Percentiles rank a stretch among this genome's conserved stretches.
These are phyloP conservation scores for Eristalis tenax DNA, from an alignment of 2,888 invertebrate genomes.

Conservation along the genomic window DNA sequence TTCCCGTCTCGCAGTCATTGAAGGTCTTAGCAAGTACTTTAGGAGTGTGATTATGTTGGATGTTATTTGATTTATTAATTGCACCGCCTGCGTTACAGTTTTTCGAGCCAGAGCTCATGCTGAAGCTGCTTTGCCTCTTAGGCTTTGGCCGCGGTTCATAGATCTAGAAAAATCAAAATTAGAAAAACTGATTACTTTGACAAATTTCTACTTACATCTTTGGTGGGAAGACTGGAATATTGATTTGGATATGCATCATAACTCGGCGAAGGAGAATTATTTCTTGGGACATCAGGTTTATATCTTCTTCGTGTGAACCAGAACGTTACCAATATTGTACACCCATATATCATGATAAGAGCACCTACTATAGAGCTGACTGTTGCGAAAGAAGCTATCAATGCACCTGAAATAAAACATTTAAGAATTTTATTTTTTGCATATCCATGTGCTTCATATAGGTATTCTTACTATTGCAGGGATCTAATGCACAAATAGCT, in stretches of 20 bases:
- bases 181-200: too few species aligned
- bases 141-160: conserved; percentile 80
- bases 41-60: conserved; percentile 85
- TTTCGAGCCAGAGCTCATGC: conserved; percentile 80
- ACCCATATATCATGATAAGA: conserved; percentile 81
- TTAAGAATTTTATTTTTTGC: not conserved
- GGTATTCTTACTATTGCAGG: conserved; percentile 76
- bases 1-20: conserved; percentile 90
- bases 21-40: conserved; percentile 87
- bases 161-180: conserved; percentile 75
- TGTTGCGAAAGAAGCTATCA: conserved; percentile 76
- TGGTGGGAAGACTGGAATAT: conserved; percentile 91
- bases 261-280: conserved; percentile 89
- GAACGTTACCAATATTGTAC: conserved; percentile 80
- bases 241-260: conserved; percentile 92
- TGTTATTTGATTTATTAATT: conserved; percentile 84
- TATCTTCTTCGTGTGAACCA: conserved; percentile 82
- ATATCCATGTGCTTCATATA: too few species aligned
- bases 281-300: conserved; percentile 78
- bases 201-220: conserved; percentile 85
- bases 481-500: conserved; percentile 83
- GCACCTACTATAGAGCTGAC: conserved; percentile 80
- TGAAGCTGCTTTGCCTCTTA: conserved; percentile 88
- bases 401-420: conserved; percentile 74
- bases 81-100: conserved; percentile 80